phyloP scores from a whole-genome alignment of 2,797 vertebrate genomes.

The Myotis vivesi region DNA sequence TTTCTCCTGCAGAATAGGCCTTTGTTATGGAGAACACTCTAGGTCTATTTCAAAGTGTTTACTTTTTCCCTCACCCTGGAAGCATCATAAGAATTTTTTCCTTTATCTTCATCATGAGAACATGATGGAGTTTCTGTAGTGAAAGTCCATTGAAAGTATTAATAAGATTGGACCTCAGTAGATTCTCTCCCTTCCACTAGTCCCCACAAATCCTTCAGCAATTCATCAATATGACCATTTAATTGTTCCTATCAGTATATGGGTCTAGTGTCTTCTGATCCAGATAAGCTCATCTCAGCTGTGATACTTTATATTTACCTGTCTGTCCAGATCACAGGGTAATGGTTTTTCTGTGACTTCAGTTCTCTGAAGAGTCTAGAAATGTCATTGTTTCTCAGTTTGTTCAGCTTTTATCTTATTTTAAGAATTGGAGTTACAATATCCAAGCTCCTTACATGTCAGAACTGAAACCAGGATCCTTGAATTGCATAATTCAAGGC shows the following conservation, averaged over 20 bases:
- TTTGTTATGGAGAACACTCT: not conserved
- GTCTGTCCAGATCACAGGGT: not conserved
- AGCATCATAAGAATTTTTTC: not conserved
- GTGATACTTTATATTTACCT: not conserved
- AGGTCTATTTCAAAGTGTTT: not conserved
- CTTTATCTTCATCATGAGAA: not conserved
- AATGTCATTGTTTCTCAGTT: not conserved
- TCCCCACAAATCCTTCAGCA: not conserved
- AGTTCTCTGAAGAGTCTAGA: not conserved
- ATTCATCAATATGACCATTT: not conserved
- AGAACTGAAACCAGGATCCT: not conserved
- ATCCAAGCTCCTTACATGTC: not conserved
- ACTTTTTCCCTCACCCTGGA: not conserved
- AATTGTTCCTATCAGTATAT: not conserved
- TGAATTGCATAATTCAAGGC: not conserved
- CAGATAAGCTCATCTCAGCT: not conserved
- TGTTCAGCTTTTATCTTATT: not conserved
- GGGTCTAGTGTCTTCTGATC: not conserved
- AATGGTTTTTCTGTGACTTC: not conserved
- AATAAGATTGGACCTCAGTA: not conserved
- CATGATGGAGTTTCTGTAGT: not conserved
- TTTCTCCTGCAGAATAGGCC: not conserved
- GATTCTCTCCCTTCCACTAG: not conserved
- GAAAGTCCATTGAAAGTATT: not conserved
- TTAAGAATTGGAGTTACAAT: not conserved